Conservation (phyloP, 1,140 invertebrate genomes). For the Brachionus sp. region DNA sequence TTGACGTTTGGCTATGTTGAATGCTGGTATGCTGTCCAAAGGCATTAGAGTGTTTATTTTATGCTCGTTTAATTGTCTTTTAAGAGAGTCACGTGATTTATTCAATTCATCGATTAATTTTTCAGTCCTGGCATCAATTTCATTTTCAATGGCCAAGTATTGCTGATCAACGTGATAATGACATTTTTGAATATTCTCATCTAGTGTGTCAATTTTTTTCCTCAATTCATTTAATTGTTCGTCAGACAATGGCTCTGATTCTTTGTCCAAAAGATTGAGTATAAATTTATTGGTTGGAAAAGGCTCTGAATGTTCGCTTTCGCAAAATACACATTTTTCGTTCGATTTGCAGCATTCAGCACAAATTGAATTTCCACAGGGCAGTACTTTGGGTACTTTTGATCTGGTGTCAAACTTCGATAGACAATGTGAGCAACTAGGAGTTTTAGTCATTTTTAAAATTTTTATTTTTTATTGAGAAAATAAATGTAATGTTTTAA, state of each 20-base stretch:
- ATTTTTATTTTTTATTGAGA: background rate
- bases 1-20: background rate
- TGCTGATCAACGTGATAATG: background rate
- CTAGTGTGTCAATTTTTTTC: background rate
- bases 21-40: background rate
- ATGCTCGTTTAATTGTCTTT: background rate
- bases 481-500: background rate
- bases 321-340: conserved; percentile 25
- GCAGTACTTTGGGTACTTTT: conserved; percentile 22
- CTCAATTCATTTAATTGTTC: background rate
- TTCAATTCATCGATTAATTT: background rate
- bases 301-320: background rate
- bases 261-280: background rate
- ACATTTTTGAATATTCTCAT: background rate
- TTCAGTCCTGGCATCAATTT: background rate
- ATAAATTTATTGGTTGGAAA: conserved; percentile 13
- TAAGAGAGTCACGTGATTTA: background rate
- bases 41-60: background rate
- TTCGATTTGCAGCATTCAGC: background rate
- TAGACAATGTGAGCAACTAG: conserved; percentile 5
- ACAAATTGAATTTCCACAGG: conserved; percentile 37
- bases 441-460: conserved; percentile 29
- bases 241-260: background rate
- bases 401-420: background rate
- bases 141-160: background rate